Evolutionary conservation across 2,888 invertebrate species (phyloP).

Genomic region (Alloscopus bannaensis): DNA sequence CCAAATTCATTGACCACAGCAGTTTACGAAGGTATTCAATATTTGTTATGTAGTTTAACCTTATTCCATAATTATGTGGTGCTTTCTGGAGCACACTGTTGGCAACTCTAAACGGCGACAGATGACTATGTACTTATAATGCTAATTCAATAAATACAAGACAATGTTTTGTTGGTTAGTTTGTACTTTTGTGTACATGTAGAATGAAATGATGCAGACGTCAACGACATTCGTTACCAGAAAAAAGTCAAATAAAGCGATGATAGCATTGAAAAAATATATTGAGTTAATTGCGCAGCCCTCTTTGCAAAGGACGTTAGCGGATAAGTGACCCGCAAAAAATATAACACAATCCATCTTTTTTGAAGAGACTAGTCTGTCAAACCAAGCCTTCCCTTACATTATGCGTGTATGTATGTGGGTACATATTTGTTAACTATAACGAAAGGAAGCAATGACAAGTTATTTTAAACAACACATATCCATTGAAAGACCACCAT

Average conservation of each 20-base stretch:
- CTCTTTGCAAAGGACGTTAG: no score
- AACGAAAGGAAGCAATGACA: no score
- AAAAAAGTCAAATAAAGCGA: conserved; percentile 53
- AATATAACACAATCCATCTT: no score
- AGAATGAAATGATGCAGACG: background rate
- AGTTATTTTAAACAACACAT: no score
- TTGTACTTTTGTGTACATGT: conserved; percentile 15
- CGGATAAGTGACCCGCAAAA: no score
- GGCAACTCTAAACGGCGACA: no score
- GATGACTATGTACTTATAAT: background rate
- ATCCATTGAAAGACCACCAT: no score
- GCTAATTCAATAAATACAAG: background rate
- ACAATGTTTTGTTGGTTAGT: conserved; percentile 14
- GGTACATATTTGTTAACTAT: no score
- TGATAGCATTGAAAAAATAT: conserved; percentile 34
- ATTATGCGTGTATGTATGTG: no score
- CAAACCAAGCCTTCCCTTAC: no score
- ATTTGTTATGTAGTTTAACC: background rate
- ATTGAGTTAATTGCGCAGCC: no score
- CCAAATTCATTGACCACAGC: background rate
- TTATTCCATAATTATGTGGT: background rate
- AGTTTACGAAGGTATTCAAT: conserved; percentile 3
- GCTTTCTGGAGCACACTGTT: background rate
- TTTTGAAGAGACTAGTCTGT: no score
- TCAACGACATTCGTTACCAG: conserved; percentile 55